Evolutionary conservation across 2,113 vertebrate genomes (phyloP), one percentile per base, ranked within the genome.

Genomic region (Erythrocercus mccallii): DNA sequence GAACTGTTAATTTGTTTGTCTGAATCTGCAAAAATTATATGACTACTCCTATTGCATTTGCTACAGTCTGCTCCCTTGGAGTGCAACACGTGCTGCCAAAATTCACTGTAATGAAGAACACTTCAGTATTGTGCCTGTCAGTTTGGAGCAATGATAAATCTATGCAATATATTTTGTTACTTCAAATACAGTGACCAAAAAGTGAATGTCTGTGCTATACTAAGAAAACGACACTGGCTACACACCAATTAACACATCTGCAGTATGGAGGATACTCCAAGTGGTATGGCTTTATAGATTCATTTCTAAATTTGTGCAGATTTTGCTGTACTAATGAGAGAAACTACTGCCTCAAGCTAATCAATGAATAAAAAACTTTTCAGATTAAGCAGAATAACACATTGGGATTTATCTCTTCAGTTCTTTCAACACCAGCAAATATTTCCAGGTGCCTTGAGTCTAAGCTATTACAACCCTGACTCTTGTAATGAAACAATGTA

Each of bases 391-490:
- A 68, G 60, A 78, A 33, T 57, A 83, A 48, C 20, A 23, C 38
- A 23, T 2, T 16, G 47, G 28, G 48, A 33, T 94, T 77, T 72
- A 92, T 81, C 81, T 72, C n/a, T 82, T 97, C 51, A 38, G 71
- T 96, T 96, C 74, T 96, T 91, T 76, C 95, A 95, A 97, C 97
- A 98, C 98, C 98, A 98, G 98, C 97, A 98, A 95, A 84, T 96
- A 92, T 92, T 95, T 97, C 96, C 84, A 97, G 96, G 97, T 98
- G 98, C 98, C 98, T 98, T 98, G 95, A 92, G 94, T 92, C 88
- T 92, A 92, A 96, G 83, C 62, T 90, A 3, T 65, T 82, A 51
- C 65, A 61, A 61, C 61, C 37, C 20, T 37, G 71, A 83, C 45
- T 88, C 89, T 81, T 83, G 45, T 69, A 74, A 60, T 23, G 57